Evolutionary conservation across 2,888 invertebrate genomes (phyloP).

Genomic region (Oasisia sp.): DNA sequence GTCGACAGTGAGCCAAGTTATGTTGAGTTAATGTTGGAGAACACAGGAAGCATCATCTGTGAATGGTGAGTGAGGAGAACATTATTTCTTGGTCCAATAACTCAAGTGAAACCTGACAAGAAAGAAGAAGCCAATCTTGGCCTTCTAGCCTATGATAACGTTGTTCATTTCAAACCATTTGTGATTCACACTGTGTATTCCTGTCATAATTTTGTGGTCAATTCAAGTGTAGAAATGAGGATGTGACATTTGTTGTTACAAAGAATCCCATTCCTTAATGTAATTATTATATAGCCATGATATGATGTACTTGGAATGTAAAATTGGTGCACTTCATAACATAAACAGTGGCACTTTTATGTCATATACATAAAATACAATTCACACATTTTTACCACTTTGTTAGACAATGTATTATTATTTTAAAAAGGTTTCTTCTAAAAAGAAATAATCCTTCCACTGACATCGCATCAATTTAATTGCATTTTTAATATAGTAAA

Average conservation of each 20-base stretch:
- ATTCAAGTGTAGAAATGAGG: neutral
- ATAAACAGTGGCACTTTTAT: too few relatives aligned
- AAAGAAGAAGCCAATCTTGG: neutral
- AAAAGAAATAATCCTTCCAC: neutral
- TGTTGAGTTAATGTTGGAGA: slow-evolving; percentile 63
- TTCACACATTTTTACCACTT: too few relatives aligned
- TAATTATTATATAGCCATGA: neutral
- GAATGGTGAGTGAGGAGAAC: slow-evolving; percentile 56
- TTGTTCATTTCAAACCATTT: neutral
- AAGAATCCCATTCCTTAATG: neutral
- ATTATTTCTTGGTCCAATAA: too few relatives aligned
- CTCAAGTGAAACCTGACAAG: neutral
- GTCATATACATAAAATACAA: too few relatives aligned
- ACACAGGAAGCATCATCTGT: slow-evolving; percentile 60
- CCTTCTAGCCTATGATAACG: neutral
- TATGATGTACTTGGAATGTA: neutral
- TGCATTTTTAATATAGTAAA: too few relatives aligned
- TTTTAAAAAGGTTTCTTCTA: neutral
- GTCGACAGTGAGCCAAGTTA: slow-evolving; percentile 59
- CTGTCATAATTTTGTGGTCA: neutral
- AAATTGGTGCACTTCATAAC: too few relatives aligned
- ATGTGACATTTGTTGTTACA: neutral
- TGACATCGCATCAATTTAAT: too few relatives aligned
- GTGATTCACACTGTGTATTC: neutral
- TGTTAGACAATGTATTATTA: neutral